Evolutionary conservation across 2,888 invertebrate species (phyloP).

Genomic region (Chymomyza caudatula): DNA sequence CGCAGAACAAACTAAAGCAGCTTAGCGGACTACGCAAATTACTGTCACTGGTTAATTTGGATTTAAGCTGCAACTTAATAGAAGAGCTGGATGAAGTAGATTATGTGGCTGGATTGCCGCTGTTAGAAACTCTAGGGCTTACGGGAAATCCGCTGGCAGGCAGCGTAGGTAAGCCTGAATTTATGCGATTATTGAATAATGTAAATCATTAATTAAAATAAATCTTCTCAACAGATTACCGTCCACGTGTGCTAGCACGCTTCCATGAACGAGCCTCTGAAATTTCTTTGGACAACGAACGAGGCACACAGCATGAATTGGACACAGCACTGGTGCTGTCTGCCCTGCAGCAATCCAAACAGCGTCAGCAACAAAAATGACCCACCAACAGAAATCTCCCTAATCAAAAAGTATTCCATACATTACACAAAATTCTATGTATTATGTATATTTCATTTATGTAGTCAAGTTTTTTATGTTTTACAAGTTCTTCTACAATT

Average conservation of each 20-base stretch:
- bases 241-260: slow-evolving; percentile 92
- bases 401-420: slow-evolving; percentile 22
- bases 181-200: not conserved
- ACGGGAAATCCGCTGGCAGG: slow-evolving; percentile 93
- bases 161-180: slow-evolving; percentile 72
- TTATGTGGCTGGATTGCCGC: slow-evolving; percentile 88
- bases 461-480: slow-evolving; percentile 6
- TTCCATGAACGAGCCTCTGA: slow-evolving; percentile 91
- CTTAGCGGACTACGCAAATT: slow-evolving; percentile 88
- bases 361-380: slow-evolving; percentile 56
- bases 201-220: not conserved
- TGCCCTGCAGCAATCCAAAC: slow-evolving; percentile 83
- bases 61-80: slow-evolving; percentile 92
- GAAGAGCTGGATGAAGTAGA: slow-evolving; percentile 89
- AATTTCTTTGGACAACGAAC: slow-evolving; percentile 92
- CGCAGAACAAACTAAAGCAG: slow-evolving; percentile 88
- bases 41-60: slow-evolving; percentile 90
- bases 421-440: not conserved
- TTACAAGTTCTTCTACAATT: not conserved
- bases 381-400: slow-evolving; percentile 12
- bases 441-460: not conserved
- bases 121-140: slow-evolving; percentile 90
- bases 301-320: slow-evolving; percentile 90
- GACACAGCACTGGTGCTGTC: slow-evolving; percentile 95
- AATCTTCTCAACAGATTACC: slow-evolving; percentile 84